Evolutionary conservation across 2,888 invertebrate genomes (phyloP), one percentile per base, ranked within the genome.

Genomic region (Eurytoma californica): DNA sequence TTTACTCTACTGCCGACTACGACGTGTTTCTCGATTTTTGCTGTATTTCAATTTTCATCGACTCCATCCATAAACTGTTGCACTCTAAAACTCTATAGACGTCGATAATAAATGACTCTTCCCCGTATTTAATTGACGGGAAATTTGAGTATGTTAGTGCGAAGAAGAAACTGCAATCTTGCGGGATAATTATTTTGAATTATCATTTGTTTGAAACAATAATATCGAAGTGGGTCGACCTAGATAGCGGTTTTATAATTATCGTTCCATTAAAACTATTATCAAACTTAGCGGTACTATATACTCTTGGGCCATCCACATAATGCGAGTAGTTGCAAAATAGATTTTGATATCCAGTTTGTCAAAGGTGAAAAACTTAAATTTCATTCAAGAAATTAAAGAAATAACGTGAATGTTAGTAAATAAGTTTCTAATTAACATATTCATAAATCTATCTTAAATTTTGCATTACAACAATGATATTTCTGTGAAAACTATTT

Each of bases 231-330:
- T 75, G 49, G 75, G 67, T 67, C 67, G n/a, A 16, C 18, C 60
- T 18, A 16, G 18, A 75, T 16, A 39, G 57, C 18, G 66, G 67
- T 60, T 65, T 75, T 58, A 75, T 75, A 75, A 75, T 75, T 58
- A 68, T 75, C 60, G 60, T 60, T 75, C 51, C 49, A 75, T 75
- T 74, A 74, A 68, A 67, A 58, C 60, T 58, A 75, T 75, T 75
- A 75, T 75, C 66, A 67, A 74, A 74, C 66, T 74, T 66, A 18
- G 16, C 53, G 13, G 39, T 30, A 55, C 57, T 66, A 30, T 20
- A 67, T 58, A 53, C 51, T 75, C 67, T 49, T 67, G 49, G 67
- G 49, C 58, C 53, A 47, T 55, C 55, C 39, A 55, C 65, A 57
- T 73, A 65, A 65, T 65, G 16, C 18, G 39, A 73, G 39, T 39